Evolutionary conservation across 2,888 invertebrate genomes (phyloP).

Genomic region (Caenorhabditis sp.): DNA sequence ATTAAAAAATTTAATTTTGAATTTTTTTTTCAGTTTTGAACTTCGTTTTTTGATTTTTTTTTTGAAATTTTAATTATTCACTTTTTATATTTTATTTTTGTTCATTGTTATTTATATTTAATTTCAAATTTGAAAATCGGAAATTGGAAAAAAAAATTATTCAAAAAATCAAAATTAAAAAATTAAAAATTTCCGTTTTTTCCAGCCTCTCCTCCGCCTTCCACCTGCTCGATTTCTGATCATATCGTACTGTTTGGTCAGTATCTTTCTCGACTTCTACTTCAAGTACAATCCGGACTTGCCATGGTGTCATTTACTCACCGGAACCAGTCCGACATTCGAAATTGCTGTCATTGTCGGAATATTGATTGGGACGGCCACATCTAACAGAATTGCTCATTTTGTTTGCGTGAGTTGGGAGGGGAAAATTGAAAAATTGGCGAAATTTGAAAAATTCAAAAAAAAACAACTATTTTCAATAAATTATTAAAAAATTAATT

Average conservation of each 20-base stretch:
- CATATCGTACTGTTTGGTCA: not conserved
- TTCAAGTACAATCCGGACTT: constrained; percentile 26
- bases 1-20: not conserved
- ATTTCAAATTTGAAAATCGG: no score
- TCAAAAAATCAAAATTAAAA: no score
- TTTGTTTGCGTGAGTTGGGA: constrained; percentile 32
- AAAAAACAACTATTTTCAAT: no score
- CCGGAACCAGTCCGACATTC: constrained; percentile 29
- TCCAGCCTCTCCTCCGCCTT: constrained; percentile 6
- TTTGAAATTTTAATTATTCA: no score
- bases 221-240: constrained; percentile 1
- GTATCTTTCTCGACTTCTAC: constrained; percentile 19
- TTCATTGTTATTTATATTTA: no score
- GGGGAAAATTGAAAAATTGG: not conserved
- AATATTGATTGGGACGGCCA: not conserved
- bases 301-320: constrained; percentile 20
- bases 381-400: constrained; percentile 6
- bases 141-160: no score
- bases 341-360: constrained; percentile 22
- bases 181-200: not conserved
- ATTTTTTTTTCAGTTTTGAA: no score
- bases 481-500: no score
- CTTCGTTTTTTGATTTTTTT: no score
- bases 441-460: no score
- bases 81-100: no score